phyloP scores from a whole-genome alignment of 2,113 vertebrate genomes.

The Limanda limanda region DNA sequence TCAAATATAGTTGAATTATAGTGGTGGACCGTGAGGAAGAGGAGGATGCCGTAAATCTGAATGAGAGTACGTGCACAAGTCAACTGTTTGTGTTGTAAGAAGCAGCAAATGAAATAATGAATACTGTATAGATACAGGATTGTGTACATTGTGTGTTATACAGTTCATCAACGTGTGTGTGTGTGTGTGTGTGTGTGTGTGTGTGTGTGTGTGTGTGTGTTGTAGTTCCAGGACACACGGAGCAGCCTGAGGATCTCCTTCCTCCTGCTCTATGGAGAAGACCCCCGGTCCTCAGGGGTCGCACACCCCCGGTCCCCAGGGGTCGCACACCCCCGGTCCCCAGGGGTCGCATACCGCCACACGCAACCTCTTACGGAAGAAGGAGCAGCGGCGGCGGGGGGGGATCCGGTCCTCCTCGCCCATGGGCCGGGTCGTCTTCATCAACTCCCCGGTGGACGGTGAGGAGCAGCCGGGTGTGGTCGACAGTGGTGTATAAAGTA shows the following conservation, averaged over 20 bases:
- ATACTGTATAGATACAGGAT: no score
- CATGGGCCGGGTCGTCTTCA: conserved; percentile 97
- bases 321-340: conserved; percentile 83
- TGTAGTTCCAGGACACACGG: background rate
- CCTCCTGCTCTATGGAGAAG: conserved; percentile 71
- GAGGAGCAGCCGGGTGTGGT: conserved; percentile 8
- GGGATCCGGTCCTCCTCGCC: conserved; percentile 88
- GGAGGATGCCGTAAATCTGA: no score
- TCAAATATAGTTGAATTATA: no score
- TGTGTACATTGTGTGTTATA: no score
- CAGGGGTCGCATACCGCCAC: conserved; percentile 86
- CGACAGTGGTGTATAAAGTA: no score
- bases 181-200: no score
- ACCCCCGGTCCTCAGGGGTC: conserved; percentile 81
- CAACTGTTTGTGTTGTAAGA: no score
- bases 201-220: no score
- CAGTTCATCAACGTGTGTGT: no score
- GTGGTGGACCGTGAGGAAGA: no score
- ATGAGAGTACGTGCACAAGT: no score
- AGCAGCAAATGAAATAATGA: no score
- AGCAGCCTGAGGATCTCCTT: conserved; percentile 5
- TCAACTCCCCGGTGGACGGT: conserved; percentile 96
- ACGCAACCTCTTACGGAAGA: conserved; percentile 87
- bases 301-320: conserved; percentile 83
- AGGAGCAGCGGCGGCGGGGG: conserved; percentile 87